phyloP scores from a whole-genome alignment of 2,888 invertebrate species.

The Gibbula magus region DNA sequence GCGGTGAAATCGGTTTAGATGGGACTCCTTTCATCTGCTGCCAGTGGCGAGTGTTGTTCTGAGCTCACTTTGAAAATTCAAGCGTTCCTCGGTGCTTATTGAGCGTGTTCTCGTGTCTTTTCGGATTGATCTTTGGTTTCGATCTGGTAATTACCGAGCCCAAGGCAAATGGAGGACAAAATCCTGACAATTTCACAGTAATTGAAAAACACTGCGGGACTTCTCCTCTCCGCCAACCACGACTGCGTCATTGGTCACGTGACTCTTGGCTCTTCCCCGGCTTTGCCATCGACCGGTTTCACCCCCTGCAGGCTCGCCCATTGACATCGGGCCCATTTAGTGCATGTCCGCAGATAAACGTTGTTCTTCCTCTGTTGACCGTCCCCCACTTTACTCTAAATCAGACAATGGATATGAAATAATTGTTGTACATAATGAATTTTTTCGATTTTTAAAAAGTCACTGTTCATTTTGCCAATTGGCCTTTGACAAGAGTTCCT shows the following conservation, averaged over 20 bases:
- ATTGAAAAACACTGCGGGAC: conserved; percentile 29
- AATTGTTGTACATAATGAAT: background rate
- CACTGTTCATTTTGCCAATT: background rate
- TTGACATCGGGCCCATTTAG: conserved; percentile 11
- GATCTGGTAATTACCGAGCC: conserved; percentile 22
- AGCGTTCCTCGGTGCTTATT: conserved; percentile 21
- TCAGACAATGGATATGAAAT: background rate
- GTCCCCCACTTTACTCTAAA: background rate
- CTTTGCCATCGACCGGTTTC: background rate
- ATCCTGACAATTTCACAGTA: conserved; percentile 29
- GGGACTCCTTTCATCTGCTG: conserved; percentile 14
- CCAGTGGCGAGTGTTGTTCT: conserved; percentile 19
- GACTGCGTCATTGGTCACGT: conserved; percentile 16
- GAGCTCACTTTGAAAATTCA: conserved; percentile 24
- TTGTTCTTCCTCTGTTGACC: conserved; percentile 1
- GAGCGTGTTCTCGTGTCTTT: conserved; percentile 18
- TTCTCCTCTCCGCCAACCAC: background rate
- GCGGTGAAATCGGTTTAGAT: conserved; percentile 20
- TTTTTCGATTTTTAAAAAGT: background rate
- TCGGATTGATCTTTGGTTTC: conserved; percentile 7
- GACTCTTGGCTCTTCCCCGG: background rate
- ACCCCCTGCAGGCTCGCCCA: background rate
- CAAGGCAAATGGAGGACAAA: conserved; percentile 25
- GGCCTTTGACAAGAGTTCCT: no score
- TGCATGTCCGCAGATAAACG: background rate